Evolutionary conservation across 1,140 invertebrate species (phyloP), one percentile per base, ranked within the genome.

Genomic region (Zaprionus inermis): DNA sequence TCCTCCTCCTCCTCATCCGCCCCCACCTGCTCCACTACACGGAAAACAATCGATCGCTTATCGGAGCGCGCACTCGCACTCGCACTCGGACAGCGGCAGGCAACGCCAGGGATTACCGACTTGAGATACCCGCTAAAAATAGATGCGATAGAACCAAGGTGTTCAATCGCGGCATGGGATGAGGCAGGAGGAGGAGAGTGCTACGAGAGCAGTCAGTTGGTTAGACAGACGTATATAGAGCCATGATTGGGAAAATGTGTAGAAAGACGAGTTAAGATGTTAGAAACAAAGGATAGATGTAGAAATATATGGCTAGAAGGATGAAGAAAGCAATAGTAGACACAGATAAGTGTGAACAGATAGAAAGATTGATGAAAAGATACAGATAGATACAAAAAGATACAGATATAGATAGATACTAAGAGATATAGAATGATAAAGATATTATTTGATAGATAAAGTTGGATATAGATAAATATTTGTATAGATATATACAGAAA

Each of bases 41-140:
- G 20, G 56, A 44, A 44, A 44, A 20, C 70, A 72, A 72, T 72
- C 70, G 64, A 72, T 72, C 70, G 70, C 70, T 72, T 72, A 72
- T 72, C 70, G 61, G 14, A 5, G 5, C 30, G 30, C 32, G 18
- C 16, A 46, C 38, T 44, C 38, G 38, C 18, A 32, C 36, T 38
- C 14, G 46, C 70, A 72, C 64, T 68, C 56, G 55, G 64, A 69
- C 51, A 54, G 44, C 44, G 44, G 20, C 11, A 58, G 65, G 52
- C 64, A 57, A n/a, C 56, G 18, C 18, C 22, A 58, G 70, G 70
- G 70, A 72, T 72, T 72, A 72, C 30, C 32, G 30, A 54, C 70
- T 68, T 58, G 55, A 67, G 51, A 72, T 67, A 58, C 28, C 70
- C 36, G 51, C 56, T 55, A 59, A 49, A 66, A 24, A 28, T 54